Evolutionary conservation across 2,888 invertebrate species (phyloP).

Genomic region (Zonitis immaculata): DNA sequence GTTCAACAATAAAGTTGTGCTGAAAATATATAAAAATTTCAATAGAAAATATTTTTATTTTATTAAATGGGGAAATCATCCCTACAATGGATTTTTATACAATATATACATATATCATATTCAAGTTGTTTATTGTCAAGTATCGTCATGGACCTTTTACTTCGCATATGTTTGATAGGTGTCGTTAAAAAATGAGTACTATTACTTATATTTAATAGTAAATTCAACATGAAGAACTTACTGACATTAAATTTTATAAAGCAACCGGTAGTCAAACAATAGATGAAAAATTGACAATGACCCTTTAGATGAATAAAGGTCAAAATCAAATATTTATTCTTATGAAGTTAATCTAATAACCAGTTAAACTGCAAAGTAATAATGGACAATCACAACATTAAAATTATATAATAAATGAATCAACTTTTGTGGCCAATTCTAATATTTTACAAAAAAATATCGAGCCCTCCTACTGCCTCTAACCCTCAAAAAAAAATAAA

Average conservation of each 20-base stretch:
- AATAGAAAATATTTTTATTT: slow-evolving; percentile 4
- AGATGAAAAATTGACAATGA: slow-evolving; percentile 44
- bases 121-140: slow-evolving; percentile 30
- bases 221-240: slow-evolving; percentile 2
- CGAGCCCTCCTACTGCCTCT: too few species aligned
- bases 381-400: slow-evolving; percentile 41
- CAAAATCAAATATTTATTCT: slow-evolving; percentile 39
- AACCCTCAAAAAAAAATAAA: too few species aligned
- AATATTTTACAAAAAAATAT: slow-evolving; percentile 13
- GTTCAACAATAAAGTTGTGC: neutral
- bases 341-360: slow-evolving; percentile 40
- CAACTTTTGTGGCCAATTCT: slow-evolving; percentile 21
- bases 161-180: slow-evolving; percentile 31
- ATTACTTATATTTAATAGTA: slow-evolving; percentile 39
- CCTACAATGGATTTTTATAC: slow-evolving; percentile 1
- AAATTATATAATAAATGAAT: slow-evolving; percentile 43
- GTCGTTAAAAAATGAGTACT: slow-evolving; percentile 41
- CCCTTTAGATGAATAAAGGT: slow-evolving; percentile 39
- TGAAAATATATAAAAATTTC: neutral
- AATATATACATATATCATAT: slow-evolving; percentile 23
- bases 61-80: neutral
- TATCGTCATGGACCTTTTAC: slow-evolving; percentile 35
- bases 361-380: slow-evolving; percentile 38
- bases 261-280: slow-evolving; percentile 39
- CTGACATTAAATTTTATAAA: slow-evolving; percentile 8